Base-by-base conservation (phyloP, 2,797 vertebrate genomes). In the Cercopithecus diana region DNA sequence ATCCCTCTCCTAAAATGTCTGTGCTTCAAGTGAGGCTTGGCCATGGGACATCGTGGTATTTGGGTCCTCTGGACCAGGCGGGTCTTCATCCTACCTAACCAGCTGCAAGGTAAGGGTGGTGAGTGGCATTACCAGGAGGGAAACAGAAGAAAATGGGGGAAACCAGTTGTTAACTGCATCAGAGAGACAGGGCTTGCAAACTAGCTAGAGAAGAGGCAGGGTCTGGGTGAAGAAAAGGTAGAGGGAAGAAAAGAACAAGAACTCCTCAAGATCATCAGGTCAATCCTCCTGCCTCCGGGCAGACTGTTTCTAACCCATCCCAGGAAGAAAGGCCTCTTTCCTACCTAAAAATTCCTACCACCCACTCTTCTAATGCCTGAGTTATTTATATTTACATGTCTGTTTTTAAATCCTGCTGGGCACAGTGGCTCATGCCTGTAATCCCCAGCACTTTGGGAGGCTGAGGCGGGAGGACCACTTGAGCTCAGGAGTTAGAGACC, bases 1-100 rank as follows among this genome's bases (percentile, higher is more conserved):
- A 2, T 14, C 30, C 48, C 12, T 15, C 41, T 80, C 73, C 86
- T 80, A 75, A 82, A 82, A 58, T 15, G 5, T 22, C 1, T 4
- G 0, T 45, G 61, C 15, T 52, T 67, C 24, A 22, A 70, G 41
- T 11, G n/a, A 17, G 72, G 30, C 33, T 52, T 30, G 55, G 33
- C n/a, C 39, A 4, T 0, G 11, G 61, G 17, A 58, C n/a, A 12
- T 1, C 9, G 8, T 2, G 14, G 39, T 2, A 9, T 28, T 24
- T 11, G 6, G 57, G 58, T 20, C 24, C 73, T n/a, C 41, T 45
- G 39, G 39, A 45, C 55, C 70, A 33, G 41, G 11, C 2, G 28
- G 39, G 58, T 70, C 87, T 77, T 70, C 28, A 7, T n/a, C 58
- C 9, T n/a, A 7, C 85, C 33, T 43, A 24, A 8, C 73, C 70